Percentiles rank a stretch among this genome's conserved stretches.
phyloP scores from a whole-genome alignment of 2,113 vertebrate species.

The Chamaetylas fuelleborni region DNA sequence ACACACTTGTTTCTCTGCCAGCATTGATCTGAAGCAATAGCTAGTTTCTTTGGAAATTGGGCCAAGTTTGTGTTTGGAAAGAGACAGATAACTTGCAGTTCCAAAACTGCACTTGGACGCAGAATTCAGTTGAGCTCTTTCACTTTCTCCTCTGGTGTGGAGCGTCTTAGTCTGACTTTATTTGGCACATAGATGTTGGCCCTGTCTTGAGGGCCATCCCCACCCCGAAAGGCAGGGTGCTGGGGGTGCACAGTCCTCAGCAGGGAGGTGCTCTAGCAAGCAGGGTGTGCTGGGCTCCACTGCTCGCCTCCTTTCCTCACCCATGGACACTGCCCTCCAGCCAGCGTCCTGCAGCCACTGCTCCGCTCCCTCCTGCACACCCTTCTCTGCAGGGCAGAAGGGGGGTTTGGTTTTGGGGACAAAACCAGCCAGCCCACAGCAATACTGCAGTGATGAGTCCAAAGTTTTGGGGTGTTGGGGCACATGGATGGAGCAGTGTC shows the following conservation, averaged over 20 bases:
- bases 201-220: background rate
- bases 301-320: fast-evolving
- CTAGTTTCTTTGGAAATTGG: background rate
- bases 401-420: background rate
- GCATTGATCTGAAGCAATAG: background rate
- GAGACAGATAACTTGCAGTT: background rate
- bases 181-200: background rate
- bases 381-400: background rate
- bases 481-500: background rate
- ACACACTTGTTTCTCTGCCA: background rate
- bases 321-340: background rate
- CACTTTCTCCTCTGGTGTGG: background rate
- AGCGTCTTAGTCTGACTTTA: background rate
- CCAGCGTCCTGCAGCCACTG: background rate
- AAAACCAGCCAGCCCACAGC: background rate
- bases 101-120: background rate
- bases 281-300: background rate
- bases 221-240: fast-evolving
- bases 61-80: conserved; percentile 32
- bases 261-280: background rate
- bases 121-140: background rate
- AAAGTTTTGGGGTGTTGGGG: background rate
- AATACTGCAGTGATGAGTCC: background rate
- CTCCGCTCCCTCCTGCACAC: fast-evolving
- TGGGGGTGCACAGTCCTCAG: background rate